Evolutionary conservation across 2,797 vertebrate genomes (phyloP), one percentile per base, ranked within the genome.

Genomic region (Chaunax sp.): DNA sequence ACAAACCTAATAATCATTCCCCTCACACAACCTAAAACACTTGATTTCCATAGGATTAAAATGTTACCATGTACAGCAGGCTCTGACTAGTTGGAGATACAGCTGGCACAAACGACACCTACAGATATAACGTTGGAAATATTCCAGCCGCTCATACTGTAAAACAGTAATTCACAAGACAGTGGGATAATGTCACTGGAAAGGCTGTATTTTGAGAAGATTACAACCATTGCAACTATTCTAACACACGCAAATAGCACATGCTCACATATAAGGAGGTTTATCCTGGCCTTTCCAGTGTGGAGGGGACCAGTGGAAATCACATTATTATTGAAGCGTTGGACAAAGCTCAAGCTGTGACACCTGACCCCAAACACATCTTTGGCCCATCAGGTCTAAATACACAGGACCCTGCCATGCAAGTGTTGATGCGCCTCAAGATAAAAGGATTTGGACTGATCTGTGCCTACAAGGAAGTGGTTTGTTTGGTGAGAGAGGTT

Each of bases 291-390:
- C 61, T 80, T 56, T 54, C 23, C 10, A 40, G 12, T 37, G 69
- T 44, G 47, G 22, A 66, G 18, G 64, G 16, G 61, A 40, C 38
- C 49, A 65, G 71, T 35, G 54, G 56, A 71, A 84, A 84, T 79
- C 70, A 81, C 25, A 69, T 70, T 59, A 78, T 47, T 64, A 20
- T 64, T 44, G 47, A 72, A 59, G 44, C 61, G 43, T 49, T 67
- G 71, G 68, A 69, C 69, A 68, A 26, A 79, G 74, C 67, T 82
- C 64, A 75, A 63, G 64, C 53, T 75, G 55, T 82, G 84, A 89
- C 79, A 77, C 79, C 67, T 81, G 62, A 81, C 66, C 74, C 67
- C 60, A 64, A 83, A 75, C 66, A 75, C 83, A 81, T 85, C 69
- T 78, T 38, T 84, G 75, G 83, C 75, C 23, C 72, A 77, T 81